Percentiles rank a stretch among this genome's conserved stretches.
Evolutionary conservation across 2,797 vertebrate species (phyloP).

Genomic region (Mustela erminea): DNA sequence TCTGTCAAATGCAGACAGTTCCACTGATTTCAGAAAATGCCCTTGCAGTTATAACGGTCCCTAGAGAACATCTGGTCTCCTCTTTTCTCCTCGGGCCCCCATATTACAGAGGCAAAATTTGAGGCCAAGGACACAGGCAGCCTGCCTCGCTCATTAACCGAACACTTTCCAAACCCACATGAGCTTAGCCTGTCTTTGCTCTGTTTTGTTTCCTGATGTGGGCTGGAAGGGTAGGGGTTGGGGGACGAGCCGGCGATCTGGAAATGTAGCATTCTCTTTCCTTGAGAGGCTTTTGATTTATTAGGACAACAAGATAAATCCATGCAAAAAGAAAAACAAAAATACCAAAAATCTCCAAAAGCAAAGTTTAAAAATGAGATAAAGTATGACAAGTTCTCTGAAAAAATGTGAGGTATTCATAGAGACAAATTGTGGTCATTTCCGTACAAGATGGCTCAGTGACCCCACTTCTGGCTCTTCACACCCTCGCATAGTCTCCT

Average conservation of each 20-base stretch:
- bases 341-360: neutral
- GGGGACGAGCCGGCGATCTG: neutral
- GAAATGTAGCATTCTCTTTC: conserved; percentile 13
- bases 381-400: neutral
- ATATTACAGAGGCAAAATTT: neutral
- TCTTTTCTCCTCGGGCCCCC: neutral
- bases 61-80: neutral
- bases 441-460: neutral
- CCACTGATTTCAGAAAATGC: neutral
- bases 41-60: neutral
- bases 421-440: neutral
- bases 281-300: neutral
- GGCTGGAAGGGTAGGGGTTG: neutral
- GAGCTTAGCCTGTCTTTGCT: neutral
- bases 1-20: neutral
- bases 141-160: neutral
- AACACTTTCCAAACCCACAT: neutral
- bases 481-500: neutral
- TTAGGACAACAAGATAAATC: neutral
- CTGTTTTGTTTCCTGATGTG: neutral
- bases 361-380: neutral
- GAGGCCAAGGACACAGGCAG: neutral
- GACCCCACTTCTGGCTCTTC: rapidly evolving
- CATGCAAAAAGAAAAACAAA: neutral
- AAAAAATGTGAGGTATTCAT: neutral